Conservation (phyloP, 2,797 vertebrate species). For the Halcyon smyrnensis region DNA sequence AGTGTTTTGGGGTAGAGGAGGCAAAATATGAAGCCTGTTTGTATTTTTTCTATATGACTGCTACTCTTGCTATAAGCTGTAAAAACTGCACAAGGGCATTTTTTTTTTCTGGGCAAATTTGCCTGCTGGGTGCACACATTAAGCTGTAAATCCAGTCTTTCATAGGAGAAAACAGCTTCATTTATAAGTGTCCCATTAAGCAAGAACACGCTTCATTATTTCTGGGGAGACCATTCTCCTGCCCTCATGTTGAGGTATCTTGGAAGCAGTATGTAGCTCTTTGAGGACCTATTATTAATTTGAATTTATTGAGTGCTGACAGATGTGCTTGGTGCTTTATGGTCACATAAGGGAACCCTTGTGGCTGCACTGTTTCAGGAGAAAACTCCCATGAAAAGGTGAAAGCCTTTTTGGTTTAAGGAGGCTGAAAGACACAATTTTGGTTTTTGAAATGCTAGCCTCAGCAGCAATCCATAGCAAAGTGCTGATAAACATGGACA, state of each 20-base stretch:
- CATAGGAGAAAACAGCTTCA: conserved; percentile 3
- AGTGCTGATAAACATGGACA: accelerated
- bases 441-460: neutral
- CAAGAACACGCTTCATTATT: conserved; percentile 3
- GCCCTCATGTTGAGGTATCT: conserved; percentile 14
- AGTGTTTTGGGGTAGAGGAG: neutral
- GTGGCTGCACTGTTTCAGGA: conserved; percentile 17
- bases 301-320: conserved; percentile 60
- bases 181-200: conserved; percentile 38
- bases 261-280: conserved; percentile 26
- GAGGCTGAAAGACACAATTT: conserved; percentile 7
- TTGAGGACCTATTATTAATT: conserved; percentile 57
- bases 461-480: neutral
- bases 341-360: conserved; percentile 46
- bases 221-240: conserved; percentile 30
- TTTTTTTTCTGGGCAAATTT: neutral
- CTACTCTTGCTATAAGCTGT: neutral
- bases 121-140: neutral
- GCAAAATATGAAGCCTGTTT: neutral
- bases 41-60: neutral
- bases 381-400: conserved; percentile 28
- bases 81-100: neutral
- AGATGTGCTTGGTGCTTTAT: conserved; percentile 13
- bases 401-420: neutral
- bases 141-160: conserved; percentile 33